Percentiles rank a stretch among this genome's conserved stretches.
Conservation (phyloP, 2,797 vertebrate species). For the Mus spretus region DNA sequence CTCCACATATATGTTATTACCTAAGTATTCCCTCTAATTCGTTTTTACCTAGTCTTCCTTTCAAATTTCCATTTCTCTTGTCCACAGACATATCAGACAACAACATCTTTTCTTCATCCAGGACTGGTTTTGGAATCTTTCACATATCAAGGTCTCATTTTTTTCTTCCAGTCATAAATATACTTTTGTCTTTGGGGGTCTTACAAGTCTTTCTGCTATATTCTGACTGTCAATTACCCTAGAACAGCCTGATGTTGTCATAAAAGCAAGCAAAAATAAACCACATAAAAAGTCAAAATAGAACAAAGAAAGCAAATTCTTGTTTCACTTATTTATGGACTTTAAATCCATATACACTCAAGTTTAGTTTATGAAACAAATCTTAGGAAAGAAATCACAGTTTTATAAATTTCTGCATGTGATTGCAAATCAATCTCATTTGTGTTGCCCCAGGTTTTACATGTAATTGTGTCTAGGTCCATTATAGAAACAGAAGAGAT, state of each 20-base stretch:
- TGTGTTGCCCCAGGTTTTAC: neutral
- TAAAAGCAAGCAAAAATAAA: neutral
- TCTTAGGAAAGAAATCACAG: neutral
- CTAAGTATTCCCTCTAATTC: neutral
- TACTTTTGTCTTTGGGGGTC: neutral
- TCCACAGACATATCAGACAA: neutral
- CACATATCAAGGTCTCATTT: neutral
- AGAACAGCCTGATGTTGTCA: neutral
- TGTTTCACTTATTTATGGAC: neutral
- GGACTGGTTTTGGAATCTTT: neutral
- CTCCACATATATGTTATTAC: neutral
- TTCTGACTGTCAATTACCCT: neutral
- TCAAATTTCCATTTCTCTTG: neutral
- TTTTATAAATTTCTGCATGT: neutral
- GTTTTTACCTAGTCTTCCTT: neutral
- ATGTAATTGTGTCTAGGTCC: neutral
- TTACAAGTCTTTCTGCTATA: neutral
- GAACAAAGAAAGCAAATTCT: neutral
- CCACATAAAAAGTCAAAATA: neutral
- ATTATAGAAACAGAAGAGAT: neutral
- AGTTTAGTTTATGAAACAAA: neutral
- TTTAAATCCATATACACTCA: neutral
- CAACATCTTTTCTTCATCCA: neutral
- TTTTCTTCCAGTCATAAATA: neutral
- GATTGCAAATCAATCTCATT: neutral